Evolutionary conservation across 2,113 vertebrate species (phyloP).

Genomic region (Echinops telfairi): DNA sequence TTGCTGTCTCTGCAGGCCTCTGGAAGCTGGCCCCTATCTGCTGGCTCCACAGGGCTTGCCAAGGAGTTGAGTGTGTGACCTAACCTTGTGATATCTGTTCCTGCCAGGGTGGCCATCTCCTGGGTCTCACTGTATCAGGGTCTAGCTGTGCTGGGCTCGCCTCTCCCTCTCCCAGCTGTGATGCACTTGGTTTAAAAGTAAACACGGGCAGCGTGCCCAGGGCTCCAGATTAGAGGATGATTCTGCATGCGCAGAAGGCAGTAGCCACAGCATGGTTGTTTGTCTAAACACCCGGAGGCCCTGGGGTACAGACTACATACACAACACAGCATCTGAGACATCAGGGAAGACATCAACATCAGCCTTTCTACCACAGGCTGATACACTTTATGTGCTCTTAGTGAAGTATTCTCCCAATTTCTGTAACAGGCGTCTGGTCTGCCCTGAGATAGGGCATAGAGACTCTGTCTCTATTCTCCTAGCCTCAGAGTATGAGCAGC

Average conservation of each 20-base stretch:
- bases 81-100: neutral
- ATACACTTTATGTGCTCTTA: neutral
- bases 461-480: neutral
- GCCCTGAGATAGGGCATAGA: neutral
- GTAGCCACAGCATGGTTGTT: neutral
- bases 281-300: neutral
- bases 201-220: neutral
- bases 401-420: fast-evolving
- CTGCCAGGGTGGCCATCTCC: neutral
- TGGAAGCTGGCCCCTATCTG: neutral
- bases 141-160: neutral
- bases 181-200: neutral
- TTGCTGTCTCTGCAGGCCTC: neutral
- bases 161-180: neutral
- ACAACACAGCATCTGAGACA: neutral
- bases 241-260: neutral
- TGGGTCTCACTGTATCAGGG: neutral
- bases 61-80: neutral
- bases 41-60: neutral
- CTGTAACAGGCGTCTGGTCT: neutral
- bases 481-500: neutral
- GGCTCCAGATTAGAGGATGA: neutral
- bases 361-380: neutral
- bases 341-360: neutral
- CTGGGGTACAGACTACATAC: neutral